Percentiles rank a stretch among this genome's conserved stretches.
phyloP scores from a whole-genome alignment of 2,113 vertebrate species.

The Sturnira hondurensis region DNA sequence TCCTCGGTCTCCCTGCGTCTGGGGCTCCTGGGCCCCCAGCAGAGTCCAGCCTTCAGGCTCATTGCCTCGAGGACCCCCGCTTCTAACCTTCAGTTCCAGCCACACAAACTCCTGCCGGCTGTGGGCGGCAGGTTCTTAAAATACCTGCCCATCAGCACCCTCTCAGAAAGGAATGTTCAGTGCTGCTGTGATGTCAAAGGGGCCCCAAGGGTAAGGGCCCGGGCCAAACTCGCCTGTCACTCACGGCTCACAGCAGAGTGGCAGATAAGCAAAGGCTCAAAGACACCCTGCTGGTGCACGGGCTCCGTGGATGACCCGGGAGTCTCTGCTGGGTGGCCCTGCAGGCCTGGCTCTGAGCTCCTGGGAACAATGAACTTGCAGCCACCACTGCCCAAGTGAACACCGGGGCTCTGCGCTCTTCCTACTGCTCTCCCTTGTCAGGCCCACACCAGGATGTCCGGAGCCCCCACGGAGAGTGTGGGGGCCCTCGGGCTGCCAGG shows the following conservation, averaged over 20 bases:
- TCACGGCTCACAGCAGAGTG: slow-evolving; percentile 67
- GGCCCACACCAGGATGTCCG: slow-evolving; percentile 83
- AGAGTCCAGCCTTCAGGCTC: neutral
- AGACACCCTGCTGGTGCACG: neutral
- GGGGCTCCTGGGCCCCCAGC: neutral
- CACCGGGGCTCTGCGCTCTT: slow-evolving; percentile 51
- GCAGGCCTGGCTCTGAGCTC: neutral
- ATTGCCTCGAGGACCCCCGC: neutral
- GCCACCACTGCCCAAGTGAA: slow-evolving; percentile 46
- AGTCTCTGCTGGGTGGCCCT: neutral
- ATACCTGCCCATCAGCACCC: slow-evolving; percentile 85
- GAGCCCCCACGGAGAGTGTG: slow-evolving; percentile 61
- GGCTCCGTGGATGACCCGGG: neutral
- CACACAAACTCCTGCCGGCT: neutral
- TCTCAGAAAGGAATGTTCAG: slow-evolving; percentile 87
- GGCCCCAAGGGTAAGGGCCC: slow-evolving; percentile 77
- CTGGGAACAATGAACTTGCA: slow-evolving; percentile 61
- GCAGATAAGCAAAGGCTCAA: slow-evolving; percentile 75
- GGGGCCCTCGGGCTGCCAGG: slow-evolving; percentile 62
- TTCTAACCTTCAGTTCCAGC: slow-evolving; percentile 12
- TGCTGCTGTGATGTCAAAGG: slow-evolving; percentile 85
- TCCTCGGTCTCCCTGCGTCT: neutral
- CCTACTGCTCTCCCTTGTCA: neutral
- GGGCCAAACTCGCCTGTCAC: slow-evolving; percentile 73
- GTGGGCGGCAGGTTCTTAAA: slow-evolving; percentile 72